Percentiles rank a stretch among this genome's conserved stretches.
phyloP scores from a whole-genome alignment of 2,797 vertebrate genomes.

The Uromys caudimaculatus region DNA sequence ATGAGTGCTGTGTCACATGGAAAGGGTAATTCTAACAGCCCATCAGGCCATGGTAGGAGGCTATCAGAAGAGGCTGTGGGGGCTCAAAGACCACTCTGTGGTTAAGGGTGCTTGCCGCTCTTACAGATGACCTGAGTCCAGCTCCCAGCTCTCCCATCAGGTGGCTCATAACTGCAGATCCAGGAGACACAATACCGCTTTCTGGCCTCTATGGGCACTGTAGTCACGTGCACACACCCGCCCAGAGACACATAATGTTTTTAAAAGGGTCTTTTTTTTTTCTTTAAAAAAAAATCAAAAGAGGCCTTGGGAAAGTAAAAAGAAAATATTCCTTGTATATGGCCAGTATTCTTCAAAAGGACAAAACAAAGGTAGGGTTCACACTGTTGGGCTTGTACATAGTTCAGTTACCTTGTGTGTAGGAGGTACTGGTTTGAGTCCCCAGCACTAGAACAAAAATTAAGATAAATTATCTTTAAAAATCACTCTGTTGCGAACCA shows the following conservation, averaged over 20 bases:
- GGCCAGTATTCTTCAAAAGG: not conserved
- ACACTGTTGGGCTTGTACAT: not conserved
- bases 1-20: not conserved
- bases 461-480: not conserved
- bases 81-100: not conserved
- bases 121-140: not conserved
- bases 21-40: not conserved
- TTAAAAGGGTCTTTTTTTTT: no score
- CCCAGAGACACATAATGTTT: not conserved
- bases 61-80: not conserved
- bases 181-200: not conserved
- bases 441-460: not conserved
- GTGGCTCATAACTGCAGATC: not conserved
- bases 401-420: not conserved
- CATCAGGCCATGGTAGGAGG: not conserved
- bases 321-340: not conserved
- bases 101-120: not conserved
- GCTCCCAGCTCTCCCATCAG: not conserved
- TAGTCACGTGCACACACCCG: not conserved
- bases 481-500: not conserved
- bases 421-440: not conserved
- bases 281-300: not conserved
- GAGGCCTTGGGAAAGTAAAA: not conserved
- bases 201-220: not conserved
- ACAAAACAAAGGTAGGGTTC: not conserved